Evolutionary conservation across 2,888 invertebrate species (phyloP).

Genomic region (Seira musarum): DNA sequence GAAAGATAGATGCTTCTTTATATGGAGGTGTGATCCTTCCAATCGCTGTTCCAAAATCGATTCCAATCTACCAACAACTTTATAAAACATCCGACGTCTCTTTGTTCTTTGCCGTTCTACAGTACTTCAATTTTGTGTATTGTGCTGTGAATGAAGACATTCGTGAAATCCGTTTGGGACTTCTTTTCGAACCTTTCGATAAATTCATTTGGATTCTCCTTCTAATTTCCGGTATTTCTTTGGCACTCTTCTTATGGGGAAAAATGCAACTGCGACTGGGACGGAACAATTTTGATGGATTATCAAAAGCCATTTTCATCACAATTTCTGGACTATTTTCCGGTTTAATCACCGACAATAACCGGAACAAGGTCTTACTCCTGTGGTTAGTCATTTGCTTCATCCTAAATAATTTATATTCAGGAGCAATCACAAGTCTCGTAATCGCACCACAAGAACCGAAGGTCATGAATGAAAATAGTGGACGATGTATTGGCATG

Average conservation of each 20-base stretch:
- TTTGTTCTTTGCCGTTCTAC: conserved; percentile 19
- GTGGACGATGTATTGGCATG: conserved; percentile 33
- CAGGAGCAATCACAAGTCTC: conserved; percentile 39
- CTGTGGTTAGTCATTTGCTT: conserved; percentile 28
- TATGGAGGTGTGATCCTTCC: conserved; percentile 26
- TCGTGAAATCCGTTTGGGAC: not conserved
- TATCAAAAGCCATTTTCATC: conserved; percentile 13
- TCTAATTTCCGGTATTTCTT: not conserved
- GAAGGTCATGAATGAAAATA: conserved; percentile 21
- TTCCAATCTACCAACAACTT: conserved; percentile 23
- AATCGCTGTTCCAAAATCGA: conserved; percentile 33
- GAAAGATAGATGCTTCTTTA: conserved; percentile 19
- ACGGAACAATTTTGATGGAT: not conserved
- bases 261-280: no score
- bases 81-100: conserved; percentile 16
- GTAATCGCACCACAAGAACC: conserved; percentile 30
- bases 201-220: conserved; percentile 17
- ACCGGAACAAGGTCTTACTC: conserved; percentile 18
- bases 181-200: conserved; percentile 34
- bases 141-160: conserved; percentile 26
- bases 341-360: conserved; percentile 6
- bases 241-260: no score
- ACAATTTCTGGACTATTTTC: conserved; percentile 39
- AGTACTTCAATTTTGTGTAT: conserved; percentile 49
- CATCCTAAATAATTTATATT: conserved; percentile 43